phyloP scores from a whole-genome alignment of 2,113 vertebrate species.

The Delphinapterus leucas region DNA sequence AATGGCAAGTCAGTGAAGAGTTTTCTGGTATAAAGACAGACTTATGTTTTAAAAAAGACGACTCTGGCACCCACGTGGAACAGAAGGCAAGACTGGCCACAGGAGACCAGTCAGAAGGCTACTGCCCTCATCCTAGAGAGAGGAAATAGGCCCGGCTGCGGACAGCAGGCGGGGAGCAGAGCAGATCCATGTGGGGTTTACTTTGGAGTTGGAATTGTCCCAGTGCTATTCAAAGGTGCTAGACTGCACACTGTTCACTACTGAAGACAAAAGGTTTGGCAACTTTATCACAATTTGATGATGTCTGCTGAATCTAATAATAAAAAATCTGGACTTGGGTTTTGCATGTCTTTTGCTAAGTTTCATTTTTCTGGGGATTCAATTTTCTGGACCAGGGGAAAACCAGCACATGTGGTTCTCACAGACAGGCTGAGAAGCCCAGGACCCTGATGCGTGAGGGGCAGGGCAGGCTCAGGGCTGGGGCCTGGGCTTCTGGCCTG shows the following conservation, averaged over 20 bases:
- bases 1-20: not conserved
- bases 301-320: not conserved
- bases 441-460: not conserved
- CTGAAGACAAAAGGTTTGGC: not conserved
- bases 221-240: not conserved
- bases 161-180: not conserved
- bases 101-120: not conserved
- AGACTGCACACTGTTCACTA: not conserved
- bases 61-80: not conserved
- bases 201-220: not conserved
- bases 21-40: not conserved
- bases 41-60: not conserved
- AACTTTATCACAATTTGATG: not conserved
- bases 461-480: not conserved
- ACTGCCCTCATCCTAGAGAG: not conserved
- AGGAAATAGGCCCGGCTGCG: not conserved
- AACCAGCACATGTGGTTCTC: not conserved
- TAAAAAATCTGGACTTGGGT: not conserved
- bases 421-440: not conserved
- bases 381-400: not conserved
- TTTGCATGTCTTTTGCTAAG: not conserved
- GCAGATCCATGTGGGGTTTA: fast-evolving
- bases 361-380: not conserved
- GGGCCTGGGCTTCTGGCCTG: not conserved
- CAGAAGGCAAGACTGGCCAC: not conserved